Evolutionary conservation across 2,888 invertebrate species (phyloP), one percentile per base, ranked within the genome.

Genomic region (Lycaena phlaeas): DNA sequence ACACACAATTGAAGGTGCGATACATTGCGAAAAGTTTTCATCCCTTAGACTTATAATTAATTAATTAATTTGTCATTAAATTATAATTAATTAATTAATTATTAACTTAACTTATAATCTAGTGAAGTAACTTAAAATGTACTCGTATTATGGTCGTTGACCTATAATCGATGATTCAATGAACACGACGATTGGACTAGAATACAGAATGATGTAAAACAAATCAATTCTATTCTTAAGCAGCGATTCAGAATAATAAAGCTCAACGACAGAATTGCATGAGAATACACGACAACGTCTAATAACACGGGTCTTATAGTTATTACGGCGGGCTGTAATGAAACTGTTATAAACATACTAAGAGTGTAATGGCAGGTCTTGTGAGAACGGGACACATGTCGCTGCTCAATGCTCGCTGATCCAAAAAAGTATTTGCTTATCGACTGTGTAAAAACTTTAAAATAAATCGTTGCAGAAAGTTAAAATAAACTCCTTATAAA

Each of bases 291-390:
- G 22, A 34, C 12, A 11, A 27, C n/a, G 27, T 2, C 12, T 7
- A 15, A 18, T 18, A 34, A 12, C 44, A 44, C 46, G 43, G 40
- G 43, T 14, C 10, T 10, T 17, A 43, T 45, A 31, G 49, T 45
- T 44, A 69, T 74, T 68, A 69, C 57, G 44, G 46, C 53, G 54
- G 61, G 64, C 55, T 54, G 57, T 56, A 73, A 76, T 71, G 61
- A 64, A 73, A 74, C 67, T 59, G 61, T 69, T 67, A 71, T 70
- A 68, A 69, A 63, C 61, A 62, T 57, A 51, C 52, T 54, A 61
- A 59, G 52, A 44, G 51, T 52, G 50, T 75, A 73, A 74, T 73
- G 51, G 56, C 47, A 49, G 56, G 50, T 45, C 48, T 49, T 49
- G 56, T 74, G 75, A 59, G 77, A 75, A 72, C 48, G 38, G 36